Evolutionary conservation across 2,113 vertebrate genomes (phyloP), one percentile per base, ranked within the genome.

Genomic region (Sander lucioperca): DNA sequence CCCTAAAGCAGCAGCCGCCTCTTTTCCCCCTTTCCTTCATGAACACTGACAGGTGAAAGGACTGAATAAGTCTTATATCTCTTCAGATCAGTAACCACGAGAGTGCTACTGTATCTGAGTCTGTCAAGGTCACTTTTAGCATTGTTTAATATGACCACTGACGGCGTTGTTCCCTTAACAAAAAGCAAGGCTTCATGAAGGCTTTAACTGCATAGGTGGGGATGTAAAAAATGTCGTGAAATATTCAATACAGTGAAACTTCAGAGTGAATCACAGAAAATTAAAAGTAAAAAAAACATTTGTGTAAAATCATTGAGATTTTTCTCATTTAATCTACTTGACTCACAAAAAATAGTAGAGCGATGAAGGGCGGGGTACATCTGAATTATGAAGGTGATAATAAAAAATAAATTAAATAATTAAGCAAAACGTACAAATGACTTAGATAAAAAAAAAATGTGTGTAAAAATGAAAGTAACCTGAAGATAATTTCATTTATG

Each of bases 1-100:
- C 87, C 92, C 92, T 14, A 64, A 82, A 92, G 92, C 91, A 79
- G 86, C 78, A 79, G 77, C 81, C 27, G 51, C 87, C 85, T 87
- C 88, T 78, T 85, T 76, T 88, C 82, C 90, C 74, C 70, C 80
- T 83, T 4, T 74, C 82, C 86, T 83, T 87, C 80, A 66, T 79
- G 83, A 91, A 90, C 90, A 90, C 78, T 93, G 93, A 89, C 93
- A 89, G 87, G 90, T 91, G 91, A 94, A 93, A 92, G 88, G 86
- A 92, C 84, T 76, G 85, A 84, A 93, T 94, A 83, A 89, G 86
- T 92, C 91, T 88, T 85, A 77, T 88, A 91, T 91, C 92, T 75
- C 66, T 72, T 91, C 81, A 82, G 81, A 92, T 92, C 91, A 88
- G 81, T 84, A 85, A 74, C 74, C 76, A 36, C 63, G 71, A 86